These are phyloP conservation scores for Acrobasis consociella DNA, from an alignment of 2,888 invertebrate genomes.

Conservation along the genomic window DNA sequence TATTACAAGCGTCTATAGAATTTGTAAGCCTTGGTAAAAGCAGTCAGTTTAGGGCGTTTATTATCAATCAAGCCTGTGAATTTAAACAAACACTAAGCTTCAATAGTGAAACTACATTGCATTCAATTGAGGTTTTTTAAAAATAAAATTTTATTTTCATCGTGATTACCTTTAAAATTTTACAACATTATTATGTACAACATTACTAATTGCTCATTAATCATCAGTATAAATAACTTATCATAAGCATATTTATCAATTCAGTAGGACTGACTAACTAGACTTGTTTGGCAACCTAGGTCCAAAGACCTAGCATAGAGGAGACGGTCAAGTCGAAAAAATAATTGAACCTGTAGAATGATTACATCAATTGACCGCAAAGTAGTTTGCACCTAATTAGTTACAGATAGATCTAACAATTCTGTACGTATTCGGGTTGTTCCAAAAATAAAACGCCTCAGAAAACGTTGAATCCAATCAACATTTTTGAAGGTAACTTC, in stretches of 20 bases:
- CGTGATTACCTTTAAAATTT: no score
- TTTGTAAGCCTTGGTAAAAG: conserved; percentile 35
- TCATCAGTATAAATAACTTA: no score
- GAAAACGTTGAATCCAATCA: conserved; percentile 77
- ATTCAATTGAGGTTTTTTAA: background rate
- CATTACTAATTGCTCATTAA: no score
- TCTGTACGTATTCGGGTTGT: conserved; percentile 56
- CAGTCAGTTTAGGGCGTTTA: conserved; percentile 60
- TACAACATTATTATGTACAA: no score
- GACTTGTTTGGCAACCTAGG: no score
- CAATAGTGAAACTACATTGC: conserved; percentile 36
- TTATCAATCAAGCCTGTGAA: conserved; percentile 47
- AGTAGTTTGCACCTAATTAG: background rate
- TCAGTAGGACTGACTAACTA: no score
- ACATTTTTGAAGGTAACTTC: conserved; percentile 80
- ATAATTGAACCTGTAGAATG: no score
- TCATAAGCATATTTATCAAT: no score
- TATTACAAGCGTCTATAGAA: conserved; percentile 21
- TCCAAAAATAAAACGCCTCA: conserved; percentile 73
- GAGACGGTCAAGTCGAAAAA: no score
- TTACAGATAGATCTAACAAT: conserved; percentile 32
- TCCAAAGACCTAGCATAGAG: no score
- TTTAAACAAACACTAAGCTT: conserved; percentile 27
- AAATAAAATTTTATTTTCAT: no score
- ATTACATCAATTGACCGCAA: background rate